These are phyloP conservation scores for Sebastes hubbsi DNA, from an alignment of 2,797 vertebrate genomes.

Conservation along the genomic window DNA sequence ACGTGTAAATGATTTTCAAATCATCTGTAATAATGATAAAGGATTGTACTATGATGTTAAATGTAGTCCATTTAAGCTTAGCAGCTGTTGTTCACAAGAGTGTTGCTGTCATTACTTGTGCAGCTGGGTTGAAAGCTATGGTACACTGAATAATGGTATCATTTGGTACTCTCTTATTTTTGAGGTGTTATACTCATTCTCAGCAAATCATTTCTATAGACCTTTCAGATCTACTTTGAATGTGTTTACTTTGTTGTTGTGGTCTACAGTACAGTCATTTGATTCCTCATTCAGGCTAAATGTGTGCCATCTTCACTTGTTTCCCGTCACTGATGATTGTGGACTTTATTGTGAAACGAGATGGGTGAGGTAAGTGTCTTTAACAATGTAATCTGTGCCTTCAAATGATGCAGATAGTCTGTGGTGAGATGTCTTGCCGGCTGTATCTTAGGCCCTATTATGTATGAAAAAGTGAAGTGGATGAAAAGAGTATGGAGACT, in stretches of 20 bases:
- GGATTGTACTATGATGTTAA: neutral
- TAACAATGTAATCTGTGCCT: neutral
- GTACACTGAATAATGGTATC: neutral
- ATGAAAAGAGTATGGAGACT: constrained; percentile 59
- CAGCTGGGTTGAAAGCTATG: neutral
- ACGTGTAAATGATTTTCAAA: neutral
- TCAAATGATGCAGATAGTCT: constrained; percentile 25
- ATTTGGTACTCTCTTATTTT: neutral
- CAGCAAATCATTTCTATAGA: neutral
- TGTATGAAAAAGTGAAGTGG: neutral
- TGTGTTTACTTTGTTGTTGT: neutral
- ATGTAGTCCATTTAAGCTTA: neutral
- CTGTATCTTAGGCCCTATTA: neutral
- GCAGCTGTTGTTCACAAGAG: neutral
- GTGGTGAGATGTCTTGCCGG: constrained; percentile 1
- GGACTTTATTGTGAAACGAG: neutral
- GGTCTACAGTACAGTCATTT: neutral
- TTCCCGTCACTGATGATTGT: neutral
- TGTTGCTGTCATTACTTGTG: neutral
- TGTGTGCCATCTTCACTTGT: neutral
- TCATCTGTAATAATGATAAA: neutral
- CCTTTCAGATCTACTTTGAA: neutral
- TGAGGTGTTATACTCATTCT: neutral
- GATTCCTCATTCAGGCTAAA: neutral
- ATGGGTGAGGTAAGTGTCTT: constrained; percentile 6